phyloP scores from a whole-genome alignment of 2,113 vertebrate genomes.

The Nicator chloris region DNA sequence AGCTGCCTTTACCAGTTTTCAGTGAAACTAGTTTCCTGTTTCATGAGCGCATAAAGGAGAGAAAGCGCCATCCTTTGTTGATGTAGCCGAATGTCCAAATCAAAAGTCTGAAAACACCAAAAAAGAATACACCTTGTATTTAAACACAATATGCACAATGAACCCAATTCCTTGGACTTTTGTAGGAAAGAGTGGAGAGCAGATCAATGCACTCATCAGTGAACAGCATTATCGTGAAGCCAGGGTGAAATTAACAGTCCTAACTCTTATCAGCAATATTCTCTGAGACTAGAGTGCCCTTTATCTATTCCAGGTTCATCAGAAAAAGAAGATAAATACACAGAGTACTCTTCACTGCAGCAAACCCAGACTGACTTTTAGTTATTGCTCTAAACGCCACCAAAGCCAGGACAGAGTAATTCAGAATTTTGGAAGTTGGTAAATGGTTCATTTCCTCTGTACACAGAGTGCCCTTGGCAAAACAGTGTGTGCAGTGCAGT shows the following conservation, averaged over 20 bases:
- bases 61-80: not conserved
- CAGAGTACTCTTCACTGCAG: not conserved
- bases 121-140: not conserved
- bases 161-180: not conserved
- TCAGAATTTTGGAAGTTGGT: not conserved
- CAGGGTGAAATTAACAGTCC: not conserved
- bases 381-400: not conserved
- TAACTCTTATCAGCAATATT: not conserved
- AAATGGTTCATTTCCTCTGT: not conserved
- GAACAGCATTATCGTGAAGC: not conserved
- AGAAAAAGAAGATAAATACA: not conserved
- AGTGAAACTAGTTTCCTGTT: not conserved
- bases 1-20: not conserved
- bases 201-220: not conserved
- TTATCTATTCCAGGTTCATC: not conserved
- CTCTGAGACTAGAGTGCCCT: not conserved
- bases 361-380: not conserved
- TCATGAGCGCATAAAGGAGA: not conserved
- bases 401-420: not conserved
- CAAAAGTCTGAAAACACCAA: not conserved
- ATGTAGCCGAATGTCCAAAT: not conserved
- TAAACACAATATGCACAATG: not conserved
- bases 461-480: not conserved
- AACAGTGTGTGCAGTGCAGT: not conserved
- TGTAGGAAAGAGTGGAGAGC: not conserved